Evolutionary conservation across 1,140 invertebrate species (phyloP), one percentile per base, ranked within the genome.

Genomic region (Diorhabda sublineata): DNA sequence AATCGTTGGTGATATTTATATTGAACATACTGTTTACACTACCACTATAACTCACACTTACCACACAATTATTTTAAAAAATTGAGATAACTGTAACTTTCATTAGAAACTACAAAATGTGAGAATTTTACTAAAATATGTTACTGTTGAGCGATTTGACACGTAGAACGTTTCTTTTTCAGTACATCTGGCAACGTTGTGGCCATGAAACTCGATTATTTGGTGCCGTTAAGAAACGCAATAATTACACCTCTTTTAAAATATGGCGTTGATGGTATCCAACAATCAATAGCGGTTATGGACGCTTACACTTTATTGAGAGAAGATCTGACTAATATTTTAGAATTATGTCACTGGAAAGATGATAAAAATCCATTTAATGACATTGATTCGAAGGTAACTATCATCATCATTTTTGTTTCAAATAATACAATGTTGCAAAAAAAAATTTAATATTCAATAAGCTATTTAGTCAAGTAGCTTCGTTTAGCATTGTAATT

Each of bases 291-390:
- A n/a, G 78, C 87, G 7, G 83, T 91, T 3, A 90, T 98, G 85
- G 89, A 90, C 74, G 80, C 87, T 7, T 98, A 98, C 82, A 88
- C 92, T 81, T 83, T 99, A 56, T 80, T 95, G 42, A 88, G 93
- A 72, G 96, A 98, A 74, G 97, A 99, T 81, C 84, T 97, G 73
- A 95, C 98, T 71, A 92, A 90, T 9, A 82, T 98, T 6, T 81
- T 90, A 7, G 96, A 98, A 79, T 76, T 98, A 9, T 89, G 90
- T 2, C 75, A 87, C n/a, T 98, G 95, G 95, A 89, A 93, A 0
- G 87, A 88, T 67, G 86, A 88, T 71, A 86, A 87, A 41, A 91
- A 96, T 80, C 88, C 89, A 0, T 87, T 93, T 83, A 85, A 88
- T 69, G 81, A 86, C 65, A 83, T 98, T 45, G 90, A 93, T 73